These are phyloP conservation scores for Fissipunctia ypsillon DNA, from an alignment of 2,888 invertebrate species.

Conservation along the genomic window DNA sequence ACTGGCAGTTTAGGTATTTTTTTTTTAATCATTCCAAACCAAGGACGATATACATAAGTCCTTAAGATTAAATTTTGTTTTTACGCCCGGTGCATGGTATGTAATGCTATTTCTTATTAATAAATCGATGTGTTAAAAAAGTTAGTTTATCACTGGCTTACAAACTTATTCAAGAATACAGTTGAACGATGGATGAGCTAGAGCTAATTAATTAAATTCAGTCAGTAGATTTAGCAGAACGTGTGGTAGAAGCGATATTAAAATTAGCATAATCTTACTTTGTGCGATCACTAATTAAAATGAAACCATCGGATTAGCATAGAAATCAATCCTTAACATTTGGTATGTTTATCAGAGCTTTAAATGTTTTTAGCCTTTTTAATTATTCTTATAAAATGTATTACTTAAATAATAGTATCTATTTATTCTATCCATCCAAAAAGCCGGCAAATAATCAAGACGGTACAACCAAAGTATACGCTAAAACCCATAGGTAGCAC, in stretches of 20 bases:
- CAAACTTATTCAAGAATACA: neutral
- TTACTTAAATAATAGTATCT: neutral
- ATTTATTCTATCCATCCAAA: neutral
- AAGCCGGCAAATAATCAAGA: conserved; percentile 74
- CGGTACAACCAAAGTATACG: conserved; percentile 50
- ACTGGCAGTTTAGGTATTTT: conserved; percentile 34
- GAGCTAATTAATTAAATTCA: conserved; percentile 15
- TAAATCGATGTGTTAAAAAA: neutral
- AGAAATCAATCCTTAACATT: neutral
- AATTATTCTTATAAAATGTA: no score
- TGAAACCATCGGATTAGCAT: neutral
- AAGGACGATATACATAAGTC: neutral
- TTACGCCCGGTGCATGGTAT: neutral
- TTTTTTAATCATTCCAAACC: neutral
- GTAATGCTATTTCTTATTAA: neutral
- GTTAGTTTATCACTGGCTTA: neutral
- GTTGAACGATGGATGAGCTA: conserved; percentile 20
- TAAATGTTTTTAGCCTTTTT: neutral
- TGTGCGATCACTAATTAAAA: neutral
- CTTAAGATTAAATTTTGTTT: neutral
- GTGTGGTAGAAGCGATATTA: conserved; percentile 11
- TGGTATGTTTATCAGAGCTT: neutral
- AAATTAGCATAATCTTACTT: conserved; percentile 25
- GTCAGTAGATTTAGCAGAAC: neutral
- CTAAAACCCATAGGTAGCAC: conserved; percentile 80